These are phyloP conservation scores for Dryobates pubescens DNA, from an alignment of 2,797 vertebrate genomes.

Conservation along the genomic window DNA sequence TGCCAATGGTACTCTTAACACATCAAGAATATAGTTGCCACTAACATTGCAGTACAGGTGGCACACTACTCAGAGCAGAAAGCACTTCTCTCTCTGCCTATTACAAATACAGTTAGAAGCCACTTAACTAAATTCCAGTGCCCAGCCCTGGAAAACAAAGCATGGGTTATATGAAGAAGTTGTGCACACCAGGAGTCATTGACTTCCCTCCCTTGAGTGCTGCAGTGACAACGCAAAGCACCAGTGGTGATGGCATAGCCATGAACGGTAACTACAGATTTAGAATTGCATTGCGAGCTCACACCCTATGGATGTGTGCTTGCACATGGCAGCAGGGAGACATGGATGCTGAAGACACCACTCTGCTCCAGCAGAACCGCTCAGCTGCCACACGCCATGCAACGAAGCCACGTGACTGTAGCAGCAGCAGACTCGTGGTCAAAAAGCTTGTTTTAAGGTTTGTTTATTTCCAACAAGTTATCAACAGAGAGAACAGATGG, in stretches of 20 bases:
- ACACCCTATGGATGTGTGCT: neutral
- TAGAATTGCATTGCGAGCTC: neutral
- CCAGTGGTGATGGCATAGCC: fast-evolving
- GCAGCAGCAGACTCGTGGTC: neutral
- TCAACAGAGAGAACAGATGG: neutral
- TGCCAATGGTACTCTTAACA: neutral
- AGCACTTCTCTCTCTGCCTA: neutral
- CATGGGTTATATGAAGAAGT: fast-evolving
- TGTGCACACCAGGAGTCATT: neutral
- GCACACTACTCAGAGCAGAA: neutral
- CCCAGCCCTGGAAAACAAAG: neutral
- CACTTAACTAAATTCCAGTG: neutral
- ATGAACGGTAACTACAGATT: fast-evolving
- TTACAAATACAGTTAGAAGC: neutral
- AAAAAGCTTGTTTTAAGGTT: neutral
- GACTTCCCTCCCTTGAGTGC: neutral
- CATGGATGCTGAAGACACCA: fast-evolving
- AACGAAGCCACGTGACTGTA: fast-evolving
- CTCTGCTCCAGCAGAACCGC: neutral
- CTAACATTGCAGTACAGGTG: neutral
- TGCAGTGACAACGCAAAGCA: fast-evolving
- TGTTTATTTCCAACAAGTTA: constrained; percentile 16
- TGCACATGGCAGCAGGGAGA: fast-evolving
- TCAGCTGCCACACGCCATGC: fast-evolving
- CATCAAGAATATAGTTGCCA: neutral